A percentile compares a stretch with the other conserved stretches of the same genome.
Conservation (phyloP, 2,888 invertebrate genomes). For the Eumacrocentrus americanus region DNA sequence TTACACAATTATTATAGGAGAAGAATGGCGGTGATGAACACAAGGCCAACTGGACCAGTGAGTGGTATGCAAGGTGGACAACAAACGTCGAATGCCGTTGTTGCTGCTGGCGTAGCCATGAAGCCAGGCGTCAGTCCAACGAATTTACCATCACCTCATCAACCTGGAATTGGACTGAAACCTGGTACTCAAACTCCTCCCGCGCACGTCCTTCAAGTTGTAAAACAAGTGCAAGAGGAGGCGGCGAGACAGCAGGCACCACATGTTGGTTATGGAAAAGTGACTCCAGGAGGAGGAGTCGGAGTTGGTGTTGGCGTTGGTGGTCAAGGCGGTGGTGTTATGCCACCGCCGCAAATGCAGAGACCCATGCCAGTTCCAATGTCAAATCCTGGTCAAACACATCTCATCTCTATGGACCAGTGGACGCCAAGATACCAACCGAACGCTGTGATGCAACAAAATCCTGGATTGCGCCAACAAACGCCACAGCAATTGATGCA, state of each 20-base stretch:
- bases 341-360: slow-evolving; percentile 69
- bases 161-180: slow-evolving; percentile 68
- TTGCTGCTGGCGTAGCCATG: slow-evolving; percentile 66
- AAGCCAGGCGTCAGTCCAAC: slow-evolving; percentile 63
- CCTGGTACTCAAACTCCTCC: slow-evolving; percentile 77
- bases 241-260: slow-evolving; percentile 88
- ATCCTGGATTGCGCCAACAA: slow-evolving; percentile 56
- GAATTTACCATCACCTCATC: slow-evolving; percentile 62
- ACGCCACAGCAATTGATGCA: slow-evolving; percentile 57
- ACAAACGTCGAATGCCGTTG: slow-evolving; percentile 61
- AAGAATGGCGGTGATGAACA: slow-evolving; percentile 84
- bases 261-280: slow-evolving; percentile 78
- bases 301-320: slow-evolving; percentile 59
- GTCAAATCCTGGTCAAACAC: slow-evolving; percentile 62
- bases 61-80: slow-evolving; percentile 57
- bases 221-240: slow-evolving; percentile 89
- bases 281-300: slow-evolving; percentile 64
- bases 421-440: slow-evolving; percentile 60
- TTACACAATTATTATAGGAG: slow-evolving; percentile 61
- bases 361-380: slow-evolving; percentile 62
- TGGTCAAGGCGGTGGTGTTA: slow-evolving; percentile 61
- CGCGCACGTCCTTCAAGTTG: slow-evolving; percentile 82
- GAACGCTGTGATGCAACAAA: slow-evolving; percentile 60
- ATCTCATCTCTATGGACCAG: slow-evolving; percentile 62
- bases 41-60: slow-evolving; percentile 65